Conservation (phyloP, 1,140 invertebrate genomes). For the Aphelenchoides besseyi region DNA sequence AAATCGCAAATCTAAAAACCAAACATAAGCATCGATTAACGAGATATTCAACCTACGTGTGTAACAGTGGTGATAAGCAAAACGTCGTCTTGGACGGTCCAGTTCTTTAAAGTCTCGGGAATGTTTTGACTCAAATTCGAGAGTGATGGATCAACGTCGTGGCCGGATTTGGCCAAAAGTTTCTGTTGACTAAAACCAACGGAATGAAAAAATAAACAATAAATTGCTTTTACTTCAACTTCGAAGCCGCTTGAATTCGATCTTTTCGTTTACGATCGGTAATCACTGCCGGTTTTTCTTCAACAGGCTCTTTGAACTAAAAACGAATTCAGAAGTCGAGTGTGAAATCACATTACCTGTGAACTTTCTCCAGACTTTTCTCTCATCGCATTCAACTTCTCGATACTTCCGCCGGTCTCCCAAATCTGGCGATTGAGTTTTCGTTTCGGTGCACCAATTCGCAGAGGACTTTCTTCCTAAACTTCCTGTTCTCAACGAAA, state of each 20-base stretch:
- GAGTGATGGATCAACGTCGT: constrained; percentile 31
- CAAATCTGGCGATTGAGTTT: constrained; percentile 32
- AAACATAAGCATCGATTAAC: constrained; percentile 23
- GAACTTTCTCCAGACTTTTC: neutral
- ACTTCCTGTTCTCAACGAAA: neutral
- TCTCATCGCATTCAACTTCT: neutral
- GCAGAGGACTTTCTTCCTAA: neutral
- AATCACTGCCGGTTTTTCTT: neutral
- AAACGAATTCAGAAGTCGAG: neutral
- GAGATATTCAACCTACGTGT: constrained; percentile 70
- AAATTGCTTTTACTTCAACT: constrained; percentile 14
- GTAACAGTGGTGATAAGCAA: constrained; percentile 86
- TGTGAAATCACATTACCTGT: neutral
- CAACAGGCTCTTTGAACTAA: constrained; percentile 7
- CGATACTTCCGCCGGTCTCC: constrained; percentile 24
- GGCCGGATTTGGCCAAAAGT: constrained; percentile 8
- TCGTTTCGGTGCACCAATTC: constrained; percentile 29
- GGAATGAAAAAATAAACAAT: neutral
- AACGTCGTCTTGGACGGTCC: constrained; percentile 94
- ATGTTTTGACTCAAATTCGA: constrained; percentile 35
- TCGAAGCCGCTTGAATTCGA: constrained; percentile 24
- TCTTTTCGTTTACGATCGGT: constrained; percentile 17
- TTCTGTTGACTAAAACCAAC: neutral
- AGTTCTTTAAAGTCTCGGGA: constrained; percentile 80
- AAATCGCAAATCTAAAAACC: constrained; percentile 77